Evolutionary conservation across 2,797 vertebrate species (phyloP), one percentile per base, ranked within the genome.

Genomic region (Gobio occitaniae): DNA sequence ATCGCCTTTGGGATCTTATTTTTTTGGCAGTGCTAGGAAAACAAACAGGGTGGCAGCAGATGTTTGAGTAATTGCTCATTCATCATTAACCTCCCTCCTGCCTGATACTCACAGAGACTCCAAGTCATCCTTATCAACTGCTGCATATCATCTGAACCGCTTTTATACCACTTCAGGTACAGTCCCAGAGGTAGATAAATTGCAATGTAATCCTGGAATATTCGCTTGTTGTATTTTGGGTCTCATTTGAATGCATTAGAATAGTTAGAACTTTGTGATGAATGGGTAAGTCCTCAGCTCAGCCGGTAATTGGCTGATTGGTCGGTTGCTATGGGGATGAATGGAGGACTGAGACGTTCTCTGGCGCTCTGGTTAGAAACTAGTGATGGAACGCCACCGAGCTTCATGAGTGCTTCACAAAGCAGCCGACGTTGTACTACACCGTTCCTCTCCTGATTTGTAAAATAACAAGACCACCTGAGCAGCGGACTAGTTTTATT

Each of bases 1-100:
- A 71, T 79, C 36, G 78, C 86, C 83, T 56, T 19, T 79, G 84
- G 88, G 83, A 77, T 65, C 77, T 78, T 63, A 56, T 70, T 89
- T 89, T 87, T 87, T 89, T 87, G 83, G 76, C 78, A 88, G 81
- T 63, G 85, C 76, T 87, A 89, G 68, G 82, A 89, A 89, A 89
- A 88, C 65, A 87, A 86, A 84, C 86, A 86, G 86, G 78, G 85
- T 82, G 74, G 82, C 78, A 89, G 87, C 91, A 91, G 90, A 91
- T 92, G 91, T 89, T 84, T 75, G 61, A 83, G 82, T 91, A 91
- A 91, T 91, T 91, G 88, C 85, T 86, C 89, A 90, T 91, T 91
- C 88, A 91, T 91, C 89, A 89, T 87, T 82, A 84, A 86, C 81
- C 83, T 80, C 76, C 80, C 84, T 80, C 69, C 71, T 82, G 78